Conservation (phyloP, 2,888 invertebrate species). For the Ennomos fuscantarius region DNA sequence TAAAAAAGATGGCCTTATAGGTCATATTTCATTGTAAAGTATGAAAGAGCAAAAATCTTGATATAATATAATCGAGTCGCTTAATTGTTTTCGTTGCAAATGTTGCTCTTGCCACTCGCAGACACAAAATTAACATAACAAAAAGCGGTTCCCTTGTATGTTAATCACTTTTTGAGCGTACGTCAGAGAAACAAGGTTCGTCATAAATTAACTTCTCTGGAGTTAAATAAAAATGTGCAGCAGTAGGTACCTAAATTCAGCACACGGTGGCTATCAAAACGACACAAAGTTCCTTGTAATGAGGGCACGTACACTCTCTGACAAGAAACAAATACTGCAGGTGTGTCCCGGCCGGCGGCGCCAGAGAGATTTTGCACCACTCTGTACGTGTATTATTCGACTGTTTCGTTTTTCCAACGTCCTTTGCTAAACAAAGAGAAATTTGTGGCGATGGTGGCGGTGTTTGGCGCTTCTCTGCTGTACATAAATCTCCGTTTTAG, state of each 20-base stretch:
- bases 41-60: no score
- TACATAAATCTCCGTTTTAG: conserved; percentile 22
- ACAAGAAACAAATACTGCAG: conserved; percentile 67
- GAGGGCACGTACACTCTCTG: conserved; percentile 65
- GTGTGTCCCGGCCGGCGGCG: conserved; percentile 53
- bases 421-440: conserved; percentile 48
- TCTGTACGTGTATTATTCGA: conserved; percentile 47
- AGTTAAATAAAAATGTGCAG: conserved; percentile 33
- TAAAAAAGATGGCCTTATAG: no score
- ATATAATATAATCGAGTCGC: not conserved
- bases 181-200: conserved; percentile 16
- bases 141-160: conserved; percentile 13
- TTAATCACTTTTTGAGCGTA: conserved; percentile 14
- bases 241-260: conserved; percentile 11
- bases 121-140: conserved; percentile 11
- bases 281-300: conserved; percentile 57
- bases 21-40: no score
- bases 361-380: conserved; percentile 55
- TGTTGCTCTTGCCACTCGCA: conserved; percentile 6
- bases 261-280: conserved; percentile 36
- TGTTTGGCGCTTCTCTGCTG: conserved; percentile 30
- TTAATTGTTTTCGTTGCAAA: conserved; percentile 2
- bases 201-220: conserved; percentile 28
- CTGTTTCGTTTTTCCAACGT: conserved; percentile 46
- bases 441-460: conserved; percentile 41